These are phyloP conservation scores for Tortrix viridana DNA, from an alignment of 2,888 invertebrate genomes.

Conservation along the genomic window DNA sequence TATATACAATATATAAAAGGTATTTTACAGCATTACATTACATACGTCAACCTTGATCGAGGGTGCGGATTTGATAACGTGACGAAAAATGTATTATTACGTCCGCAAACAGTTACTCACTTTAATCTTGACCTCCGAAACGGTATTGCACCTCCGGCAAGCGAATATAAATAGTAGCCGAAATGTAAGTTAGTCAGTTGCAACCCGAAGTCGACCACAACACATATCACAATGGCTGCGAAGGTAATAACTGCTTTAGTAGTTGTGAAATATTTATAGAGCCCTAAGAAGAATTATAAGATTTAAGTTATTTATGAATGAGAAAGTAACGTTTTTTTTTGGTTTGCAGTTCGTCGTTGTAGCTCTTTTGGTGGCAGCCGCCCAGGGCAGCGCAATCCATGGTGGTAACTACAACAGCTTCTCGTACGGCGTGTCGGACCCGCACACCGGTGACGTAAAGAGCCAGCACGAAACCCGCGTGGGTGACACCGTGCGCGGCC, in stretches of 20 bases:
- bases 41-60: no score
- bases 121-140: constrained; percentile 28
- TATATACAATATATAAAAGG: no score
- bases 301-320: no score
- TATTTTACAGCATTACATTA: no score
- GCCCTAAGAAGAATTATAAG: no score
- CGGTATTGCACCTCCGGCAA: constrained; percentile 44
- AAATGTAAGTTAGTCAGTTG: constrained; percentile 56
- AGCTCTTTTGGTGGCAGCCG: constrained; percentile 42
- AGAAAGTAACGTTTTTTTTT: no score
- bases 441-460: constrained; percentile 44
- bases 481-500: constrained; percentile 74
- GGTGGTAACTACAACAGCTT: constrained; percentile 42
- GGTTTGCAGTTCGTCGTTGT: constrained; percentile 50
- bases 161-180: constrained; percentile 65
- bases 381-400: constrained; percentile 40
- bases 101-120: constrained; percentile 7
- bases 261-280: no score
- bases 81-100: constrained; percentile 3
- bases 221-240: constrained; percentile 58
- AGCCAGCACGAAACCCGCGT: constrained; percentile 75
- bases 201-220: constrained; percentile 52
- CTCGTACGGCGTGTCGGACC: constrained; percentile 44
- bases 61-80: neutral
- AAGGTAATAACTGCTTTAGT: constrained; percentile 53